Conservation (phyloP, 2,113 vertebrate species). For the Uropsilus gracilis region DNA sequence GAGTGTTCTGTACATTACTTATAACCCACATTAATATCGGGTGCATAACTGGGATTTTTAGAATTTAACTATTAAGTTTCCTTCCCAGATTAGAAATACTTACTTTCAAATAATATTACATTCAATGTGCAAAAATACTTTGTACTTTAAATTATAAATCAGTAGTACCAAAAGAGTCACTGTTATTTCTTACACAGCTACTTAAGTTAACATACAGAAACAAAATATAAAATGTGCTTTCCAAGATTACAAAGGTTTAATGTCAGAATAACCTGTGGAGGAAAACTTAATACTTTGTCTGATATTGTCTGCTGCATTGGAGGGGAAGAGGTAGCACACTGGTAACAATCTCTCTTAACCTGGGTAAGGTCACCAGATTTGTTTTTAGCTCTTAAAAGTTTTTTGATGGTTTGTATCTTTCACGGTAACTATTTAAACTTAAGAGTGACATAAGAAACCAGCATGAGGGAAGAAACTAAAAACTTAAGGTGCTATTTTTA, state of each 20-base stretch:
- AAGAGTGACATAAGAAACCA: neutral
- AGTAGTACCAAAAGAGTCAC: conserved; percentile 33
- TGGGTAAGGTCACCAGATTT: neutral
- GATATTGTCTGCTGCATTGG: neutral
- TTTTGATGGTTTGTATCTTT: neutral
- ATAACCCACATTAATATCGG: conserved; percentile 55
- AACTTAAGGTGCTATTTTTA: conserved; percentile 59
- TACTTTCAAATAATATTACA: conserved; percentile 30
- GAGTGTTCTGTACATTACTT: conserved; percentile 46
- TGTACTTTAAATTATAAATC: conserved; percentile 37
- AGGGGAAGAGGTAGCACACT: neutral
- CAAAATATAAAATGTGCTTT: conserved; percentile 26
- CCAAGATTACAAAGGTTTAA: conserved; percentile 9
- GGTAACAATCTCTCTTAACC: conserved; percentile 41
- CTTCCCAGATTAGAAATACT: conserved; percentile 37
- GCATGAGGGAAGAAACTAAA: neutral
- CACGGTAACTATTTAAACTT: neutral
- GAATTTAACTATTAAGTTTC: conserved; percentile 33
- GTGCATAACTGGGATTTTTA: conserved; percentile 52
- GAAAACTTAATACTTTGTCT: conserved; percentile 47
- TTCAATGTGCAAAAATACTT: conserved; percentile 15
- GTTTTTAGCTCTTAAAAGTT: conserved; percentile 40
- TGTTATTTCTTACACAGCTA: conserved; percentile 25
- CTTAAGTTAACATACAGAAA: conserved; percentile 39
- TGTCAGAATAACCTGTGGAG: conserved; percentile 14